phyloP scores from a whole-genome alignment of 2,888 invertebrate genomes.

The Monoplex corrugatus region DNA sequence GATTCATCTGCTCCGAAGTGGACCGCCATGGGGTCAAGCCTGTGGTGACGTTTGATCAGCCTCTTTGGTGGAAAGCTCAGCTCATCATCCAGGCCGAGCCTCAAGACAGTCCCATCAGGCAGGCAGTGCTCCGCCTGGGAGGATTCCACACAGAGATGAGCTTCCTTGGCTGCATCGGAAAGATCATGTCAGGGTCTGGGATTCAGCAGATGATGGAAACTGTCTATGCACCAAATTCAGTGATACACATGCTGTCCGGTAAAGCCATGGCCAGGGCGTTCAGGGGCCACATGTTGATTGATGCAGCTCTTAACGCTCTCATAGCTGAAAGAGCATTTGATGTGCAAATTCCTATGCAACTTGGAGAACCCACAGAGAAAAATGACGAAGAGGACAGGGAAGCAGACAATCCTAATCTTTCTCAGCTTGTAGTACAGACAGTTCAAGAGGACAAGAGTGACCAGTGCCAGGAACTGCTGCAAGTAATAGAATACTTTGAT shows the following conservation, averaged over 20 bases:
- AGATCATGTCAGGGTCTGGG: not conserved
- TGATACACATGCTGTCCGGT: not conserved
- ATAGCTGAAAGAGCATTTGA: too few species aligned
- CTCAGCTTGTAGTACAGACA: too few species aligned
- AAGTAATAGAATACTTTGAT: too few species aligned
- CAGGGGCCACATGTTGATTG: not conserved
- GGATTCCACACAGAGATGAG: slow-evolving; percentile 30
- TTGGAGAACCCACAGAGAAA: too few species aligned
- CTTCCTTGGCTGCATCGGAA: not conserved
- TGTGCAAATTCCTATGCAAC: too few species aligned
- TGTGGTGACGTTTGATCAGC: slow-evolving; percentile 63
- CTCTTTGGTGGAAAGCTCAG: slow-evolving; percentile 61
- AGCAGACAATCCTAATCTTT: too few species aligned
- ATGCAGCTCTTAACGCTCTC: not conserved
- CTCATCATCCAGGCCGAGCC: slow-evolving; percentile 46
- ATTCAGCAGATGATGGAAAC: not conserved
- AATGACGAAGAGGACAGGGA: too few species aligned
- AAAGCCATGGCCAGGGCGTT: not conserved
- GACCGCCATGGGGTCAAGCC: slow-evolving; percentile 47
- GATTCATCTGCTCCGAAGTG: slow-evolving; percentile 50
- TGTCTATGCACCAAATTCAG: not conserved
- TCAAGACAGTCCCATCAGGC: not conserved
- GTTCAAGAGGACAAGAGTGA: too few species aligned
- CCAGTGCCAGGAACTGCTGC: too few species aligned
- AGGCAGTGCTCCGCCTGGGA: not conserved